phyloP scores from a whole-genome alignment of 2,797 vertebrate genomes.

The Hyperoplus lanceolatus region DNA sequence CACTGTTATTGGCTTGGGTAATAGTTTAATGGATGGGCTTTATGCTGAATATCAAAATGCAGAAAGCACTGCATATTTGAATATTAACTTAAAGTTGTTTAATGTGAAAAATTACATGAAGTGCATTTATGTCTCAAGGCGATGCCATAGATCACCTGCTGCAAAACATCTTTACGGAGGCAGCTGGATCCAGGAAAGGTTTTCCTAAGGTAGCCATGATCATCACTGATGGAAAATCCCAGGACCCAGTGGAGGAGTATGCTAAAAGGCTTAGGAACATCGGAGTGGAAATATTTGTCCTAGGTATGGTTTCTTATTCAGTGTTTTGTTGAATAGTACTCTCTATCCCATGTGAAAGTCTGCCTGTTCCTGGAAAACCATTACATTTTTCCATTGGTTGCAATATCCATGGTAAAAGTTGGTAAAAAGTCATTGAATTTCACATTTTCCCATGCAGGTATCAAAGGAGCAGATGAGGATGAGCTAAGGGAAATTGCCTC shows the following conservation, averaged over 20 bases:
- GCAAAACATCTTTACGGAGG: slow-evolving; percentile 92
- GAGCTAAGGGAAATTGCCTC: slow-evolving; percentile 97
- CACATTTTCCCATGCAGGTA: slow-evolving; percentile 86
- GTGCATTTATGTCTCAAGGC: slow-evolving; percentile 81
- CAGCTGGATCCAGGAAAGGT: slow-evolving; percentile 92
- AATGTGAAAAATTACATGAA: not conserved
- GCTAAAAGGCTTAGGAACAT: slow-evolving; percentile 93
- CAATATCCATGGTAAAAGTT: slow-evolving; percentile 49
- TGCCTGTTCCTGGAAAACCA: slow-evolving; percentile 71
- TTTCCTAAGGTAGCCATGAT: slow-evolving; percentile 98
- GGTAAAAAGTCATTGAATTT: slow-evolving; percentile 35
- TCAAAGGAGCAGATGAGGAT: slow-evolving; percentile 98
- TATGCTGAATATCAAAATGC: not conserved
- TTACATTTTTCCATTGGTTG: slow-evolving; percentile 68
- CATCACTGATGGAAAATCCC: slow-evolving; percentile 99
- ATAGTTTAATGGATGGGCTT: not conserved
- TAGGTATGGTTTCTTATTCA: slow-evolving; percentile 88
- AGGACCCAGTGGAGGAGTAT: slow-evolving; percentile 96
- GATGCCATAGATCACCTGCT: slow-evolving; percentile 95
- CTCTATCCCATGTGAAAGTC: slow-evolving; percentile 61
- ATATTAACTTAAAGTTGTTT: slow-evolving; percentile 4
- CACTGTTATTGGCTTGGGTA: not conserved
- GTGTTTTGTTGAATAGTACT: slow-evolving; percentile 63
- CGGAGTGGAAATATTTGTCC: slow-evolving; percentile 97
- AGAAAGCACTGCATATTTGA: not conserved